Base-by-base conservation (phyloP, 2,888 invertebrate genomes). In the Drosophila nigricruria region DNA sequence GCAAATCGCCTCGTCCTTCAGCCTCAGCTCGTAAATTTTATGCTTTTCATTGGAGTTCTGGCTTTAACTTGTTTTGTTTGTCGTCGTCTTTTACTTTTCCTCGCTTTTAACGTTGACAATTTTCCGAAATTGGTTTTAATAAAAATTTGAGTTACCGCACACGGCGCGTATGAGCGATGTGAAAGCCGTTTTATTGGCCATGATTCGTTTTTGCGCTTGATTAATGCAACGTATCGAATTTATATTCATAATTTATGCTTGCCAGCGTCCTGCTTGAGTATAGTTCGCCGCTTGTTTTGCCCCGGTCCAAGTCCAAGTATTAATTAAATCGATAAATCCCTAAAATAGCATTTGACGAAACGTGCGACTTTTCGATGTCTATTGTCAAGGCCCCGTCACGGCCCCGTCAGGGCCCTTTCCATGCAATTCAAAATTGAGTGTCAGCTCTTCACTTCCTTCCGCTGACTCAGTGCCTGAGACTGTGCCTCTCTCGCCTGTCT, bases 251-350 rank as follows among this genome's bases (percentile, higher is more conserved):
- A 57, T 60, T 50, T 52, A 69, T 58, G 54, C 5, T n/a, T 27
- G 70, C 57, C 42, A 36, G 10, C 30, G 32, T 20, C 38, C 12
- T 18, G n/a, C n/a, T 56, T 27, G 20, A 34, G 52, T 20, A 6
- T 40, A 25, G 32, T 27, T 50, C 43, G 52, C 40, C 40, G 52
- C 42, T 34, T 59, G 23, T 16, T 27, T 8, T 5, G 0, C 14
- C 49, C 47, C 25, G 3, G 43, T 47, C n/a, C 40, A 18, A 16
- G 50, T 27, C 36, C 58, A 45, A 67, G 68, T 69, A 74, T 75
- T 73, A 77, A 82, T 72, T 71, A 36, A 83, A 85, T 87, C 86
- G 81, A 87, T 88, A 86, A 75, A 81, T 79, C 82, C 82, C 57
- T 73, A 88, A 85, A 87, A 87, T 85, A 86, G 76, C 70, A 70